phyloP scores from a whole-genome alignment of 2,888 invertebrate species.

The Chrysomela aeneicollis region DNA sequence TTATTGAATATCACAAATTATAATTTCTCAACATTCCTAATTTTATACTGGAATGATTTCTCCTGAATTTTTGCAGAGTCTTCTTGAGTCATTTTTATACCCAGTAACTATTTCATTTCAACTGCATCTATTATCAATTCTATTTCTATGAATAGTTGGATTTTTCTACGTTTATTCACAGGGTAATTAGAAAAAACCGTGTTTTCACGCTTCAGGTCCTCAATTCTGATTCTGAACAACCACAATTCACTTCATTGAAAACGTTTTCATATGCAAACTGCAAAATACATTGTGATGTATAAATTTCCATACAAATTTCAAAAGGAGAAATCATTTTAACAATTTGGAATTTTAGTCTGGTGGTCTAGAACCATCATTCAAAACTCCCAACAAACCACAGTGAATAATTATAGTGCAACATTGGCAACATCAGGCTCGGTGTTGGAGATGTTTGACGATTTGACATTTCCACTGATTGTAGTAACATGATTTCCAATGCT shows the following conservation, averaged over 20 bases:
- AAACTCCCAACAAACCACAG: not conserved
- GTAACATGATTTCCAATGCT: constrained; percentile 70
- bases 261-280: no score
- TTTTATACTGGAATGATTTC: not conserved
- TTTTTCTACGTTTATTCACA: not conserved
- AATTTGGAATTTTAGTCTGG: not conserved
- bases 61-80: not conserved
- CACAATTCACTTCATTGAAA: no score
- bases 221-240: no score
- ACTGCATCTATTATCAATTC: no score
- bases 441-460: constrained; percentile 35
- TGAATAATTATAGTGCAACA: constrained; percentile 8
- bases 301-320: not conserved
- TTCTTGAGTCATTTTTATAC: not conserved
- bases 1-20: not conserved
- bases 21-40: not conserved
- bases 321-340: not conserved
- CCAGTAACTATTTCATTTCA: not conserved
- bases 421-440: not conserved
- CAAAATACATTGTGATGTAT: not conserved
- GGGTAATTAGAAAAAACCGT: no score
- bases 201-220: no score
- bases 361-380: not conserved
- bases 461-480: constrained; percentile 66
- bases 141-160: not conserved